Percentiles rank a stretch among this genome's conserved stretches.
These are phyloP conservation scores for Oncorhynchus keta DNA, from an alignment of 2,113 vertebrate genomes.

Conservation along the genomic window DNA sequence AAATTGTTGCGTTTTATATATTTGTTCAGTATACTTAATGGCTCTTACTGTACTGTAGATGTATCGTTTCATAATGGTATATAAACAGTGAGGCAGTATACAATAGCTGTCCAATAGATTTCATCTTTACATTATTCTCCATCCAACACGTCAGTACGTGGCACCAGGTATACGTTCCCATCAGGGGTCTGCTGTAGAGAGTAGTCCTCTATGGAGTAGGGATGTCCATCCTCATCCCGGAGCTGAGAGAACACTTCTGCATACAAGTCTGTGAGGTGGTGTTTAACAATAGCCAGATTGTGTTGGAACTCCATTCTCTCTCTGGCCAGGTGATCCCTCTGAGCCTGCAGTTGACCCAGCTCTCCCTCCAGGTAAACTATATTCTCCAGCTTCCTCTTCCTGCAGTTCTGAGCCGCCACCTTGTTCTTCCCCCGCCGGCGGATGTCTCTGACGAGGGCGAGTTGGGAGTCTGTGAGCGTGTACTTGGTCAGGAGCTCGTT, in stretches of 20 bases:
- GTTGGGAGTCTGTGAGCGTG: slow-evolving; percentile 78
- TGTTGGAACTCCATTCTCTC: slow-evolving; percentile 76
- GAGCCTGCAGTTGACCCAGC: slow-evolving; percentile 73
- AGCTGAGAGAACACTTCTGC: slow-evolving; percentile 81
- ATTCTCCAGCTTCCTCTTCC: slow-evolving; percentile 87
- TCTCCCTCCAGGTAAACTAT: slow-evolving; percentile 84
- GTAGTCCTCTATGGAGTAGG: slow-evolving; percentile 82
- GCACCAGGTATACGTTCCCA: slow-evolving; percentile 80
- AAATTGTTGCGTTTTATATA: too few relatives aligned
- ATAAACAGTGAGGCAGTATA: not conserved
- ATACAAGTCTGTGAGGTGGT: slow-evolving; percentile 77
- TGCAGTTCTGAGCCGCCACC: slow-evolving; percentile 90
- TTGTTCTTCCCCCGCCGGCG: slow-evolving; percentile 90
- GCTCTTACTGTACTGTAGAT: too few relatives aligned
- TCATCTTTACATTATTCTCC: slow-evolving; percentile 9
- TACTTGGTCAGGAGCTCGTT: slow-evolving; percentile 85
- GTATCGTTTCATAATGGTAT: too few relatives aligned
- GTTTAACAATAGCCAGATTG: slow-evolving; percentile 73
- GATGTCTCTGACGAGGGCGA: slow-evolving; percentile 88
- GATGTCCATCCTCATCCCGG: slow-evolving; percentile 78
- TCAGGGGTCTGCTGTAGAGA: slow-evolving; percentile 79
- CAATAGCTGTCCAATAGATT: not conserved
- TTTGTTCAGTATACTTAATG: too few relatives aligned
- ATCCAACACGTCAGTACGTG: slow-evolving; percentile 58
- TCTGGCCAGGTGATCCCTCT: slow-evolving; percentile 76